Base-by-base conservation (phyloP, 2,888 invertebrate genomes). In the Agelastica alni region DNA sequence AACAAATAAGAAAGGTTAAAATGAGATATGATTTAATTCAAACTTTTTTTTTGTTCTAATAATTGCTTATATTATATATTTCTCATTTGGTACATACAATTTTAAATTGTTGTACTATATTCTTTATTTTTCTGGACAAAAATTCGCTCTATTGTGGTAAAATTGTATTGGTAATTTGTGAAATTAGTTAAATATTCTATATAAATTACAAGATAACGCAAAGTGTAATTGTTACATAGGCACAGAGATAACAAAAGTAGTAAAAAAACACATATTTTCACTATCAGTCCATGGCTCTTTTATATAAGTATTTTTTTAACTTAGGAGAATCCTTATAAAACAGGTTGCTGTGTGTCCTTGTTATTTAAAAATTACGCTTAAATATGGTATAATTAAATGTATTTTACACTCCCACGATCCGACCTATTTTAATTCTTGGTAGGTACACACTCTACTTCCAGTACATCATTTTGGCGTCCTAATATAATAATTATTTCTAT, bases 371-470 rank as follows among this genome's bases (percentile, higher is more conserved):
- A 31, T 31, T 34, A 14, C 4, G 14, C 34, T 34, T 16, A 14
- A 34, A 34, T 34, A 9, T 9, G 16, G 16, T 16, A 34, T 34
- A 34, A 34, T 34, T 34, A 34, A 34, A 34, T 34, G 34, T 16
- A 16, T 34, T 14, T n/a, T 16, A 16, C 34, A 34, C 34, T 34
- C 34, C 34, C 34, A 34, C 34, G 34, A 14, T 14, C 16, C 34
- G 13, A n/a, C 16, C 14, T 9, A 34, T 34, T 34, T 34, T 34
- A 14, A 4, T 34, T 34, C 34, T 5, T 34, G 34, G 34, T 16
- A 34, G 14, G 34, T 34, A 34, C 34, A n/a, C n/a, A n/a, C n/a
- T n/a, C n/a, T 34, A 34, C 34, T 34, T 16, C 14, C 16, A 34
- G 34, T 34, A 34, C 34, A 34, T 34, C 14, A 34, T 34, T 16